These are phyloP conservation scores for Helleia helle DNA, from an alignment of 2,888 invertebrate species.

Conservation along the genomic window DNA sequence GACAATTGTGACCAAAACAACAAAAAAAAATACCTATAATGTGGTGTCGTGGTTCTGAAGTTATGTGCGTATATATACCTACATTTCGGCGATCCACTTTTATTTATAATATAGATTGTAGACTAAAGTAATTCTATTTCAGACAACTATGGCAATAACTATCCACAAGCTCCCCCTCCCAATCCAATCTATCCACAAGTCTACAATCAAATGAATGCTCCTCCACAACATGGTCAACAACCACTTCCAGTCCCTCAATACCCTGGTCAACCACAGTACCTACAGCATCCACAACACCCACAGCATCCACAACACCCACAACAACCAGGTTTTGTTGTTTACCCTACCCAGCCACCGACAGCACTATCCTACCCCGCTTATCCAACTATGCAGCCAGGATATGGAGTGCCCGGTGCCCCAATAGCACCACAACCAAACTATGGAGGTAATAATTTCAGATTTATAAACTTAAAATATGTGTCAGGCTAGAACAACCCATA, in stretches of 20 bases:
- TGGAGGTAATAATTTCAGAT: no score
- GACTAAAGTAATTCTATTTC: no score
- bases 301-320: constrained; percentile 26
- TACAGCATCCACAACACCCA: constrained; percentile 9
- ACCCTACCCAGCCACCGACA: constrained; percentile 32
- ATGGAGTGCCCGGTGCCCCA: constrained; percentile 22
- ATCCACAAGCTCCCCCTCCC: constrained; percentile 45
- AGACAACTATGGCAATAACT: constrained; percentile 31
- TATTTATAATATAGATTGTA: no score
- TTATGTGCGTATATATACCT: no score
- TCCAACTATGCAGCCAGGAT: constrained; percentile 24
- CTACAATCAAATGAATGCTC: constrained; percentile 40
- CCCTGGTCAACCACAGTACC: constrained; percentile 26
- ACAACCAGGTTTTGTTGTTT: constrained; percentile 31
- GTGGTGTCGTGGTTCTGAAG: no score
- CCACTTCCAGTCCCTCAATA: constrained; percentile 28
- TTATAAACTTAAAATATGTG: no score
- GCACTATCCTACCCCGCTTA: constrained; percentile 41
- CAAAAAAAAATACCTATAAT: no score
- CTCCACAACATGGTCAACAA: constrained; percentile 27
- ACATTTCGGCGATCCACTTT: no score
- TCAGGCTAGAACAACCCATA: no score
- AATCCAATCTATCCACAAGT: constrained; percentile 49
- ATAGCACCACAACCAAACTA: constrained; percentile 14
- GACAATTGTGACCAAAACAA: no score